Evolutionary conservation across 2,888 invertebrate species (phyloP), one percentile per base, ranked within the genome.

Genomic region (Eupithecia subumbrata): DNA sequence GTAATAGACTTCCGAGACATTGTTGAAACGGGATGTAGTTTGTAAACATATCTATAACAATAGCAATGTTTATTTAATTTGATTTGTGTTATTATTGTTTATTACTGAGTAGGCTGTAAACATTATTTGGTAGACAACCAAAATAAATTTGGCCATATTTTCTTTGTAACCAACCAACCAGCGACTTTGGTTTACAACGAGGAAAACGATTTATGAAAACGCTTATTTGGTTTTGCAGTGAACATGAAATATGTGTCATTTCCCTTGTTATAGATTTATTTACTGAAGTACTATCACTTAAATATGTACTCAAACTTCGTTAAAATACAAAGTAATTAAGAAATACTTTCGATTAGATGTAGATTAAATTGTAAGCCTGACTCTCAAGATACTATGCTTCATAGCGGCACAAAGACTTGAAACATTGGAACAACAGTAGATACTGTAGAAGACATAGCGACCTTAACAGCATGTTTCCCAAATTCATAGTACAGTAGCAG

Each of bases 61-160:
- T 60, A 56, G 22, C 52, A 11, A 9, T 25, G 60, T 25, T 56
- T 60, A 60, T 60, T 12, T 60, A 12, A 60, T 60, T 60, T 5
- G 25, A 11, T 56, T 56, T 56, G 52, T 52, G 60, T 60, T 60
- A 60, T 60, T 60, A 25, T 60, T 60, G 60, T 25, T 60, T 25
- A 60, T 56, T 56, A 25, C 14, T 14, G n/a, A n/a, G 25, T 22
- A 22, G 11, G 60, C 22, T 60, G 60, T 22, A 25, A 60, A 60
- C 14, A 25, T 60, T 25, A 60, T 60, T 12, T 60, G 14, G 25
- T 25, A 60, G 22, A 56, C 22, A 22, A 60, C 25, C 22, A 56
- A 14, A 60, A 60, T 14, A 60, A 12, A 56, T n/a, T 22, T 25
- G 25, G 25, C 25, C 5, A 25, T 60, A 25, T 60, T 60, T 60